Conservation (phyloP, 2,888 invertebrate genomes). For the Onchidella celtica region DNA sequence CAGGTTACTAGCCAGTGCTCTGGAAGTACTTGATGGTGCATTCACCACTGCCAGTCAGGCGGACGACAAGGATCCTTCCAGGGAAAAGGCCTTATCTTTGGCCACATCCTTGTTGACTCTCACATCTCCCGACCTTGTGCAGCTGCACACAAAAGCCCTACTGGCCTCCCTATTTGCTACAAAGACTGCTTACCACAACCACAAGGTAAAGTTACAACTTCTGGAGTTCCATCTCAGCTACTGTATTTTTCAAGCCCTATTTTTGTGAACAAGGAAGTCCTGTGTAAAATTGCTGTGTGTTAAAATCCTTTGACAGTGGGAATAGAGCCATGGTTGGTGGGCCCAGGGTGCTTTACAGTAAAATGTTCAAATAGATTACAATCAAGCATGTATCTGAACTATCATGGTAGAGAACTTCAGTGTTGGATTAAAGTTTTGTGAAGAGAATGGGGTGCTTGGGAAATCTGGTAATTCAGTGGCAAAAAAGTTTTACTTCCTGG, state of each 20-base stretch:
- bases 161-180: constrained; percentile 90
- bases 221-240: neutral
- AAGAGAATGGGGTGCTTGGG: no score
- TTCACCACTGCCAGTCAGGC: constrained; percentile 80
- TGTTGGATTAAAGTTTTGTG: no score
- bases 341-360: no score
- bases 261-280: neutral
- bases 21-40: constrained; percentile 89
- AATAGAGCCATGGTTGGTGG: no score
- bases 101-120: constrained; percentile 86
- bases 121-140: constrained; percentile 87
- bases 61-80: constrained; percentile 53
- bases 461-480: no score
- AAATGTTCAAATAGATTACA: no score
- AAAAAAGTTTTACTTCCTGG: no score
- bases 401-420: no score
- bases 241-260: neutral
- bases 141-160: constrained; percentile 90
- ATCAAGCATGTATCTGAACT: no score
- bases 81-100: constrained; percentile 83
- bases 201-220: constrained; percentile 85
- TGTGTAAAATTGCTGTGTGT: neutral
- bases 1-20: constrained; percentile 77
- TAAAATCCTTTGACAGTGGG: neutral
- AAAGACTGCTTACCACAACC: constrained; percentile 89